Evolutionary conservation across 2,113 vertebrate genomes (phyloP), one percentile per base, ranked within the genome.

Genomic region (Zosterops pallidus): DNA sequence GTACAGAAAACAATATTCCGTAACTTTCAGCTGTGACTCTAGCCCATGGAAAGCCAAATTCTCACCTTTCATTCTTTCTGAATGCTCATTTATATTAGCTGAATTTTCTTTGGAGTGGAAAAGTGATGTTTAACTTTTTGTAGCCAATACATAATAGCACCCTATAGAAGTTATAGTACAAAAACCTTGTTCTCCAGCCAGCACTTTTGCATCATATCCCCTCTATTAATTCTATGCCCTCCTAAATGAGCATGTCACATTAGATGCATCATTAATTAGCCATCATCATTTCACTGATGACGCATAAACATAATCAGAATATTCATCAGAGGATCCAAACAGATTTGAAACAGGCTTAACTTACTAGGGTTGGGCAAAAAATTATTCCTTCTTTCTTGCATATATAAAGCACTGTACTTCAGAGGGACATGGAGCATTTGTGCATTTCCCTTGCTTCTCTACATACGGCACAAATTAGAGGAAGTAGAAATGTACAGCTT

Each of bases 401-500:
- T 28, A 14, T 65, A 28, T 49, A 56, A 82, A 82, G 42, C 13
- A 41, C 33, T 42, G 5, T 35, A 49, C 16, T 87, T 92, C 50
- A 75, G 72, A 64, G 53, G 12, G 14, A 69, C 20, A 31, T 78
- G 31, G 15, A 50, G 3, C 29, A 69, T 88, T 91, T 63, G 21
- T 57, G 78, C 33, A 12, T 88, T 92, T 92, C 71, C 50, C 47
- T 78, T 89, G 80, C 22, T 33, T 85, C 14, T 92, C 56, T 84
- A 52, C 8, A 33, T 50, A 50, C 79, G 46, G 46, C n/a, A 76
- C 4, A 79, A 55, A 76, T 79, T 79, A 65, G 62, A 92, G 16
- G 20, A 82, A 72, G n/a, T 82, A 76, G 23, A 85, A 86, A 82
- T 26, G 9, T 11, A 52, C 11, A 57, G 8, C 25, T 71, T 85